Evolutionary conservation across 2,888 invertebrate genomes (phyloP).

Genomic region (Heteromurus nitidus): DNA sequence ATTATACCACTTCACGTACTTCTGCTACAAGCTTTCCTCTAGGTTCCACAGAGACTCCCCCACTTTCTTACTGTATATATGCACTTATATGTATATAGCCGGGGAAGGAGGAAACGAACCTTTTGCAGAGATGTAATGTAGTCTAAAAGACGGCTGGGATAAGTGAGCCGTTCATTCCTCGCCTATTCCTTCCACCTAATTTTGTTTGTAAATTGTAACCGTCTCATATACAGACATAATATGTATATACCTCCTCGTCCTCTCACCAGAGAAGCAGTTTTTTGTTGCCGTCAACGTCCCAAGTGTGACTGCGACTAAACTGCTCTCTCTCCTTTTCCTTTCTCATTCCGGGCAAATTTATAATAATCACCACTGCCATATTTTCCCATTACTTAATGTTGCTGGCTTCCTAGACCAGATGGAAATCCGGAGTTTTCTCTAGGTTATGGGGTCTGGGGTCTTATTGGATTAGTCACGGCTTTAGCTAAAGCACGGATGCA

Average conservation of each 20-base stretch:
- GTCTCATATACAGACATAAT: no score
- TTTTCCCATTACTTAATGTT: background rate
- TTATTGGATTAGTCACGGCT: background rate
- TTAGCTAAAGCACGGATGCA: background rate
- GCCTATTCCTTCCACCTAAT: constrained; percentile 10
- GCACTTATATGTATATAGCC: no score
- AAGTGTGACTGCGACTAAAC: background rate
- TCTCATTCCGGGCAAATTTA: constrained; percentile 2
- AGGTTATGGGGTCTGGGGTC: background rate
- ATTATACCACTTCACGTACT: constrained; percentile 58
- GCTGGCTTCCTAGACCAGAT: background rate
- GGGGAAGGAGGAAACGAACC: no score
- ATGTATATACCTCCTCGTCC: no score
- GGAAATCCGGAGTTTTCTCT: background rate
- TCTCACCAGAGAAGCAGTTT: no score
- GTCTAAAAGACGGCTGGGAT: background rate
- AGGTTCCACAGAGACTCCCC: no score
- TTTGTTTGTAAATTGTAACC: constrained; percentile 14
- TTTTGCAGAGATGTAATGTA: constrained; percentile 38
- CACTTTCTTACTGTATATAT: no score
- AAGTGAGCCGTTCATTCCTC: constrained; percentile 1
- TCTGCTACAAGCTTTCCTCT: no score
- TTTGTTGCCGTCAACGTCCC: constrained; percentile 9
- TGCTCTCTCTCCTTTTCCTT: background rate
- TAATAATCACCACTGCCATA: background rate